Evolutionary conservation across 2,797 vertebrate species (phyloP).

Genomic region (Menidia menidia): DNA sequence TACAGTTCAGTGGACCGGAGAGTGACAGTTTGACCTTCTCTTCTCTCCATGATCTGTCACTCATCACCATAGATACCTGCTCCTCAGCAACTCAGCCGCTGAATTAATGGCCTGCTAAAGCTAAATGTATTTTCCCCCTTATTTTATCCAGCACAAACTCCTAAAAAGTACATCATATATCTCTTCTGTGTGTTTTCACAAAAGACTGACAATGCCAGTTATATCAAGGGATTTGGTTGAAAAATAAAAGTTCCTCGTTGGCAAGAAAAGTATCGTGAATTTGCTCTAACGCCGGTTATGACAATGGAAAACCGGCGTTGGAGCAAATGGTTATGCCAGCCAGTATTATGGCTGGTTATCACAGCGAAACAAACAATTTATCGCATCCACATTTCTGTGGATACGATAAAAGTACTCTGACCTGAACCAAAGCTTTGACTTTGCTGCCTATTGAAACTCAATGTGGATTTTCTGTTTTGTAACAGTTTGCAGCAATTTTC

Average conservation of each 20-base stretch:
- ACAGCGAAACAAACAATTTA: background rate
- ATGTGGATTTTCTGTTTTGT: background rate
- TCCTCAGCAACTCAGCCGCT: constrained; percentile 39
- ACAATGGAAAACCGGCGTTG: background rate
- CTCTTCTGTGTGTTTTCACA: background rate
- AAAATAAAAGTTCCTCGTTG: background rate
- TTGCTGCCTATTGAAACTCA: background rate
- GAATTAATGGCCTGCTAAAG: constrained; percentile 36
- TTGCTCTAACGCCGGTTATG: too few relatives aligned
- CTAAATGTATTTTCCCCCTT: constrained; percentile 19
- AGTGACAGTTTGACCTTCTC: constrained; percentile 74
- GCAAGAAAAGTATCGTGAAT: background rate
- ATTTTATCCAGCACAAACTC: too few relatives aligned
- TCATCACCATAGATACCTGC: constrained; percentile 64
- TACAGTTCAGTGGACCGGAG: constrained; percentile 41
- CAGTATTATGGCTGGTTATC: too few relatives aligned
- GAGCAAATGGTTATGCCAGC: too few relatives aligned
- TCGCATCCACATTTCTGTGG: background rate
- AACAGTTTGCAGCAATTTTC: background rate
- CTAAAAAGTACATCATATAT: too few relatives aligned
- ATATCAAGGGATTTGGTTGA: background rate
- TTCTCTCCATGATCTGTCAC: constrained; percentile 40
- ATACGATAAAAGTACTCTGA: background rate
- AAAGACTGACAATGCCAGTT: background rate
- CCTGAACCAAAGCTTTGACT: too few relatives aligned